Evolutionary conservation across 2,113 vertebrate species (phyloP), one percentile per base, ranked within the genome.

Genomic region (Saimiri boliviensis): DNA sequence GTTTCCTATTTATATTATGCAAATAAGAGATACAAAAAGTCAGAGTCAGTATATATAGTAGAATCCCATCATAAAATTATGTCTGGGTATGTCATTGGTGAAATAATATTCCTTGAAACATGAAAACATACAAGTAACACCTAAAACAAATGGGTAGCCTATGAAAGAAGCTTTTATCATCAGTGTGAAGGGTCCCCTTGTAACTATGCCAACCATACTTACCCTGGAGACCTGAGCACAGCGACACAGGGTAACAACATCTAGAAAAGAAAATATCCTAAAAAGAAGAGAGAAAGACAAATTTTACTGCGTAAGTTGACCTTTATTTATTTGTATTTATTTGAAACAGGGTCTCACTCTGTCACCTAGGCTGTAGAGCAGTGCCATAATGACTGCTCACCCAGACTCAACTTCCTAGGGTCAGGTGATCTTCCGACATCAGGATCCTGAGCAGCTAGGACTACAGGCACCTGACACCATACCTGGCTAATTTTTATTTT

Each of bases 191-290:
- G 21, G 17, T 58, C 16, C 16, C 63, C 52, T 42, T 73, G 17
- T 52, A 94, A 80, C 68, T n/a, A 92, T 10, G 56, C 35, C 89
- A 83, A 52, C 9, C 89, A 95, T 63, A 97, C 99, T 99, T 99
- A 99, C 99, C 99, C 99, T 99, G 98, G 99, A 99, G 96, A 99
- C 99, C 97, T 99, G 99, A 98, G 99, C 99, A 98, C 99, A 99
- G 96, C 99, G 99, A 99, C 99, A 99, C 95, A 99, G 99, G 92
- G 99, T 99, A 98, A 99, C 99, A 98, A 99, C 99, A 98, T 99
- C 99, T 99, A 99, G 98, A 98, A 99, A 99, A 93, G 99, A 99
- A 99, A 99, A 99, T 98, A 99, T 99, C 98, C 99, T 99, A 98
- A 30, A 98, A 96, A 98, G 93, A 93, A 98, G 74, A 96, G 81